Evolutionary conservation across 2,113 vertebrate genomes (phyloP), one percentile per base, ranked within the genome.

Genomic region (Hemiprocne comata): DNA sequence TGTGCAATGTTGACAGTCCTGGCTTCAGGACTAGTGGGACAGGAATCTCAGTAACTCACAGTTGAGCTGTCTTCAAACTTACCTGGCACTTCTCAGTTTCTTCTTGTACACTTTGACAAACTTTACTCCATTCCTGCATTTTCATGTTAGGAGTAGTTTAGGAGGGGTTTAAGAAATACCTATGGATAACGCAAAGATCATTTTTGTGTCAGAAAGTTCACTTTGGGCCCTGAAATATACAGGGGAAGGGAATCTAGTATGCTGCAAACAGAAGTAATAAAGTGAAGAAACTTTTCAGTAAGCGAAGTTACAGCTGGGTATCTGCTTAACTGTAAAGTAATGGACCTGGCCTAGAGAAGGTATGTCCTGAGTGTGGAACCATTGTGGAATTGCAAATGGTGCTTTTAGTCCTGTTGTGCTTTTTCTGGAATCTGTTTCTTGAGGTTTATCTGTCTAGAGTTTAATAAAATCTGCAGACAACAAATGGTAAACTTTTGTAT

Each of bases 391-490:
- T 7, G 3, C 51, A 77, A 88, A 46, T 34, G 2, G 48, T 65
- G 11, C 61, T 65, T 93, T 53, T 65, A 64, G 65, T 79, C 57
- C 48, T 15, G 4, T 93, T 87, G 60, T 88, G 70, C 20, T 86
- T 95, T 93, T 77, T 46, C 72, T 85, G 65, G 89, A 97, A 87
- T 75, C 70, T 40, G 72, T 60, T 83, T 93, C 67, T 21, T 42
- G 46, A 66, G 77, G 38, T 87, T 60, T 85, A 29, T 84, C 53
- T 74, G 54, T 58, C 38, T 71, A 34, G 80, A 51, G 61, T 82
- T 38, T 60, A 86, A 53, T 89, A 57, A 80, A 94, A 75, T 86
- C 81, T 97, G 78, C 85, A 94, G 93, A 78, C 58, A 87, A 85
- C 29, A 86, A 78, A 66, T 67, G 13, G 17, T 38, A 67, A 80